A percentile compares a stretch with the other conserved stretches of the same genome.
These are phyloP conservation scores for Megalops cyprinoides DNA, from an alignment of 2,797 vertebrate species.

Conservation along the genomic window DNA sequence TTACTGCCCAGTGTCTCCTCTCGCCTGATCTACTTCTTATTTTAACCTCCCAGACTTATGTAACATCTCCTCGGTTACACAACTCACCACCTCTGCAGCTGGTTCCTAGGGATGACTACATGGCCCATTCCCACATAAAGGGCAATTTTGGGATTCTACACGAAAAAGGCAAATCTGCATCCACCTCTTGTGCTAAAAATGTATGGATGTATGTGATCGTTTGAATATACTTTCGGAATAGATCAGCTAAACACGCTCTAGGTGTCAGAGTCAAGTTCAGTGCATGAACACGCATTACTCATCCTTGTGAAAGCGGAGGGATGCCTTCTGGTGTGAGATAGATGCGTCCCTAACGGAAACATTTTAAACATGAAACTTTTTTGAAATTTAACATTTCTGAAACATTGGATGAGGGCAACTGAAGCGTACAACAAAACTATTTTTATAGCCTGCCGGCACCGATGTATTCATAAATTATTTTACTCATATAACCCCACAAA, in stretches of 20 bases:
- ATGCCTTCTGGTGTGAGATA: background rate
- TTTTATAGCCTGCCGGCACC: background rate
- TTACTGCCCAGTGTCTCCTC: background rate
- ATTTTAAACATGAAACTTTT: background rate
- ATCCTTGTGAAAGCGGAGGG: background rate
- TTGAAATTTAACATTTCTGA: background rate
- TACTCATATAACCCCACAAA: no score
- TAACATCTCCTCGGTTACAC: constrained; percentile 13
- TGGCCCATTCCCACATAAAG: constrained; percentile 7
- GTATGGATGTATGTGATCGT: background rate
- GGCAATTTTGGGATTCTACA: background rate
- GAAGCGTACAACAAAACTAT: no score
- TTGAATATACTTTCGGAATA: background rate
- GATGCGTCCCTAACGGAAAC: background rate
- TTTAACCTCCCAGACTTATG: background rate
- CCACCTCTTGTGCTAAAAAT: background rate
- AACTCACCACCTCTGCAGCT: constrained; percentile 24
- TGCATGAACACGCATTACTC: background rate
- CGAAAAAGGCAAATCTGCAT: background rate
- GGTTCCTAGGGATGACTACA: constrained; percentile 8
- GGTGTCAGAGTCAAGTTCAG: background rate
- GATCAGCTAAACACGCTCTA: background rate
- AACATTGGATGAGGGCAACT: background rate
- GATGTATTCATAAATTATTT: background rate
- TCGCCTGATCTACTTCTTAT: background rate